Evolutionary conservation across 2,888 invertebrate species (phyloP).

Genomic region (Zootermopsis nevadensis): DNA sequence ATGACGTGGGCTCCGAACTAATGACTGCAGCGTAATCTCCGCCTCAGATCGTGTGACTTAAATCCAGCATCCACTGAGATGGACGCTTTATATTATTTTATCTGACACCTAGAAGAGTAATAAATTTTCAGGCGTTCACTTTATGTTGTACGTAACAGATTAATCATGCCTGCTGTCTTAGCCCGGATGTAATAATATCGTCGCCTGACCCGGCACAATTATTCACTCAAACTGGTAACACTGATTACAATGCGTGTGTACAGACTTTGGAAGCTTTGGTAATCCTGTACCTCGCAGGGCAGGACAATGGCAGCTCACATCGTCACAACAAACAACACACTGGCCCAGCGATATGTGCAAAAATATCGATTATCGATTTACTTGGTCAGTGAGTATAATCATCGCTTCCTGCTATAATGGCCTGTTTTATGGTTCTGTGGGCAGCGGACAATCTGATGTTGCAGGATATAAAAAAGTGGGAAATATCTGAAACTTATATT

Average conservation of each 20-base stretch:
- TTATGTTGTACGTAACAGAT: background rate
- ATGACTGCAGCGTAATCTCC: no score
- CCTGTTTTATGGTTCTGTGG: background rate
- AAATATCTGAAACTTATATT: background rate
- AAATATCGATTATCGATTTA: constrained; percentile 1
- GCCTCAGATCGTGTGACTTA: no score
- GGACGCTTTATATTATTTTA: no score
- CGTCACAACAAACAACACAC: background rate
- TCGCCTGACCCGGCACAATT: background rate
- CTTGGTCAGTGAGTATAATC: background rate
- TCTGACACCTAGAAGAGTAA: no score
- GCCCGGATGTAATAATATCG: background rate
- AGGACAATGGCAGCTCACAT: background rate
- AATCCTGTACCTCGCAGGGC: background rate
- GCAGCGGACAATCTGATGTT: background rate
- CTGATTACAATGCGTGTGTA: background rate
- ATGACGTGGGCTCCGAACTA: no score
- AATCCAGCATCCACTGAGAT: no score
- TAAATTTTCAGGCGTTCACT: no score
- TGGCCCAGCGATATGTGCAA: background rate
- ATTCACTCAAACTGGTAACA: background rate
- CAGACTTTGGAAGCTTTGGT: background rate
- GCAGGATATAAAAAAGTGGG: background rate
- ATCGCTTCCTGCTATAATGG: background rate
- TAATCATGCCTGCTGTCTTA: background rate